Evolutionary conservation across 2,113 vertebrate genomes (phyloP).

Genomic region (Passer montanus): DNA sequence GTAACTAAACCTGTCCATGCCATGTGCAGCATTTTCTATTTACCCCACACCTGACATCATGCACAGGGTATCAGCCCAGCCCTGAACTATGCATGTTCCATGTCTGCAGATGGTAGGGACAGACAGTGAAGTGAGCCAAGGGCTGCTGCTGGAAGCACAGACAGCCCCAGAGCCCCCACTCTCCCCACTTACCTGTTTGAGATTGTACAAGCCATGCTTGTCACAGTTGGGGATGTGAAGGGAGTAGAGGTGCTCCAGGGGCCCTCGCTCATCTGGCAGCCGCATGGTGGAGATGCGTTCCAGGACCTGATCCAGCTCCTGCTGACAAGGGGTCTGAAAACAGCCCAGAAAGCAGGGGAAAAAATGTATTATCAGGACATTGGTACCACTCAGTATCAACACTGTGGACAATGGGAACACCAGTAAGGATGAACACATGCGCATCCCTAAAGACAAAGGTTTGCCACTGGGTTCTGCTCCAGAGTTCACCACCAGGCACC

Average conservation of each 20-base stretch:
- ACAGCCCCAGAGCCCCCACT: neutral
- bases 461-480: neutral
- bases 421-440: neutral
- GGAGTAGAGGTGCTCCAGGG: slow-evolving; percentile 90
- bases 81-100: neutral
- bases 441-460: neutral
- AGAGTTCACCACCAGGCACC: neutral
- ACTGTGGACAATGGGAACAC: neutral
- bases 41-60: neutral
- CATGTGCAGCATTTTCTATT: fast-evolving
- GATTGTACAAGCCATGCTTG: slow-evolving; percentile 89
- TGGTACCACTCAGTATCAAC: neutral
- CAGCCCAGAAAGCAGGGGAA: neutral
- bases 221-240: slow-evolving; percentile 98
- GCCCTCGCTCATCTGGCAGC: slow-evolving; percentile 87
- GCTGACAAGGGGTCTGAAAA: slow-evolving; percentile 87
- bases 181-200: slow-evolving; percentile 86
- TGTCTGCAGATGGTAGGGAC: neutral
- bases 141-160: neutral
- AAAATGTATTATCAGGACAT: neutral
- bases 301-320: slow-evolving; percentile 89
- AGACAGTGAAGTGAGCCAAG: neutral
- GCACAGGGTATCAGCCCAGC: neutral
- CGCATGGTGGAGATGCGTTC: slow-evolving; percentile 91
- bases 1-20: neutral